Base-by-base conservation (phyloP, 2,888 invertebrate genomes). In the Apamea anceps region DNA sequence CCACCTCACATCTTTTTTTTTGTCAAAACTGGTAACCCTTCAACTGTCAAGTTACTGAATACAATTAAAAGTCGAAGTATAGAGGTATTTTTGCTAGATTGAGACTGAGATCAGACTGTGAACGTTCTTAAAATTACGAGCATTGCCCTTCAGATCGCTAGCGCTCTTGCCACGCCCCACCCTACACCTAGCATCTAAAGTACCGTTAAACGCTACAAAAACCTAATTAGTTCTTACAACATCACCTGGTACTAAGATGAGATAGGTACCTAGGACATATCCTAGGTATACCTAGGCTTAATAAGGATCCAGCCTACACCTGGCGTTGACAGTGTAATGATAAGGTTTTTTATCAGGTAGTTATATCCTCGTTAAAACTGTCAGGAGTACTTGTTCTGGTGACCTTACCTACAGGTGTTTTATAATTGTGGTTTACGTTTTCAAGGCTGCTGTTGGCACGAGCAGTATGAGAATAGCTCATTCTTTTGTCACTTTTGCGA, bases 181-280 rank as follows among this genome's bases (percentile, higher is more conserved):
- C 13, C 12, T 0, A 32, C 42, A 73, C 0, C 73, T 71, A 72
- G 72, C 54, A 80, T 78, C 84, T 74, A 62, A 82, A 70, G 80
- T 86, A 79, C 88, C 79, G 87, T 85, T 85, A 85, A 86, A 72
- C 65, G 66, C 75, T 51, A 76, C 84, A 89, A 89, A 89, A 89
- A 89, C 68, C 74, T 89, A 89, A 89, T 88, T 89, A 89, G 86
- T 81, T 87, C 84, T 71, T 70, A 70, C 83, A 72, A 85, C 75
- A 85, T 89, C 88, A 89, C 86, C 89, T 88, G 87, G 76, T 72
- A 79, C 79, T 54, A 42, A 72, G 37, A 72, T 79, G 48, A 76
- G 63, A 63, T 71, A 75, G 51, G 63, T 51, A 45, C n/a, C 68
- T 80, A 51, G 67, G 62, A 72, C 57, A 63, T 68, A 25, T n/a